A percentile compares a stretch with the other conserved stretches of the same genome.
These are phyloP conservation scores for Sarcophaga variegata DNA, from an alignment of 2,888 invertebrate species.

Conservation along the genomic window DNA sequence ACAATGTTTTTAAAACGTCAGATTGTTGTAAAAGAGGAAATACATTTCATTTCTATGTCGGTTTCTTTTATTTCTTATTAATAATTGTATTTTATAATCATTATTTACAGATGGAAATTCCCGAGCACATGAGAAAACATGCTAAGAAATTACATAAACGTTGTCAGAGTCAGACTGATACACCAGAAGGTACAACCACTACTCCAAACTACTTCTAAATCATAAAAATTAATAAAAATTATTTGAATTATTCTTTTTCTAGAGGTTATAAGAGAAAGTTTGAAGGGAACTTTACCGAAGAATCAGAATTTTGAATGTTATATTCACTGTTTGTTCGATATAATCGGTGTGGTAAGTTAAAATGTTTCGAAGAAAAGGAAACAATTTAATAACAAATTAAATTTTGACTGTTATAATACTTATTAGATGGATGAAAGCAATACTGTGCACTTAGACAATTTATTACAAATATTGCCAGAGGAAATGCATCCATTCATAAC, in stretches of 20 bases:
- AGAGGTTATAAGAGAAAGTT: slow-evolving; percentile 59
- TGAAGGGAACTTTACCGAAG: slow-evolving; percentile 72
- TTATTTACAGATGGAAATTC: slow-evolving; percentile 74
- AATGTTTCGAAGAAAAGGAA: not conserved
- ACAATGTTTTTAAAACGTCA: too few relatives aligned
- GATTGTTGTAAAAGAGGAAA: not conserved
- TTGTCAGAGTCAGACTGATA: slow-evolving; percentile 75
- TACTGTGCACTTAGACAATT: slow-evolving; percentile 75
- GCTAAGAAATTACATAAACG: slow-evolving; percentile 75
- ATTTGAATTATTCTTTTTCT: slow-evolving; percentile 6
- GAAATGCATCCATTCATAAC: slow-evolving; percentile 74
- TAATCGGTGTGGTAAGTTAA: slow-evolving; percentile 77
- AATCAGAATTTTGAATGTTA: slow-evolving; percentile 78
- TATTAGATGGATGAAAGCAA: slow-evolving; percentile 77
- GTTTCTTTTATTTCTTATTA: too few relatives aligned
- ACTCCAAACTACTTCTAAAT: not conserved
- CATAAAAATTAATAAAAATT: not conserved
- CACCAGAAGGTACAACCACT: slow-evolving; percentile 74
- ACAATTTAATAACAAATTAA: not conserved
- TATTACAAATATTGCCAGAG: slow-evolving; percentile 77
- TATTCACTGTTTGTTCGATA: slow-evolving; percentile 79
- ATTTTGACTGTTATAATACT: not conserved
- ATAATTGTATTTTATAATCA: not conserved
- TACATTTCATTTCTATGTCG: not conserved
- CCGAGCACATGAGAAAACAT: slow-evolving; percentile 74